These are phyloP conservation scores for Euphonia xanthogaster DNA, from an alignment of 2,797 vertebrate genomes.

Conservation along the genomic window DNA sequence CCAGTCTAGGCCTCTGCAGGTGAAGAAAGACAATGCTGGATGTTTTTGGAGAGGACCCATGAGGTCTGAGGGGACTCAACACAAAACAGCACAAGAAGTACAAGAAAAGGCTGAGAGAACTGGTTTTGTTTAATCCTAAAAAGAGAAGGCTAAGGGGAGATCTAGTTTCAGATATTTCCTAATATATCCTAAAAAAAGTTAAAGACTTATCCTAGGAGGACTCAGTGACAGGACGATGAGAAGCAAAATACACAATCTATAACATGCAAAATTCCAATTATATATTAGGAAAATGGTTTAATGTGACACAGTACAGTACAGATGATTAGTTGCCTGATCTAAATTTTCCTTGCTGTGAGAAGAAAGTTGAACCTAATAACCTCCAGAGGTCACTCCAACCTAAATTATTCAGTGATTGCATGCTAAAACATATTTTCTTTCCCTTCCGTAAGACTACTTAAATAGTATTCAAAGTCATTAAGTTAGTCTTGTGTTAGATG, in stretches of 20 bases:
- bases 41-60: neutral
- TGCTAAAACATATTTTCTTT: neutral
- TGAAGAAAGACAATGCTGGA: neutral
- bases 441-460: neutral
- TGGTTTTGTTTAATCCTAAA: neutral
- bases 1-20: neutral
- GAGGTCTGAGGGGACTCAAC: neutral
- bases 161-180: neutral
- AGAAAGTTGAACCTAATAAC: neutral
- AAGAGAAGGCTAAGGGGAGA: neutral
- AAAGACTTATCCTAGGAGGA: neutral
- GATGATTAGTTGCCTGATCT: neutral
- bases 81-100: neutral
- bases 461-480: neutral
- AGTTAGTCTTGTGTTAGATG: neutral
- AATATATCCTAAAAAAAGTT: neutral
- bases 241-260: neutral
- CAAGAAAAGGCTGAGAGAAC: neutral
- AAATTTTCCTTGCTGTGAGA: neutral
- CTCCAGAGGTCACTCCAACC: slow-evolving; percentile 47
- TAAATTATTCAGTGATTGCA: neutral
- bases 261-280: neutral
- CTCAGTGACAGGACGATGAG: neutral
- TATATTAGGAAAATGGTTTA: neutral
- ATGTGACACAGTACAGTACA: neutral